These are phyloP conservation scores for Aproaerema taeniolella DNA, from an alignment of 2,888 invertebrate species.

Conservation along the genomic window DNA sequence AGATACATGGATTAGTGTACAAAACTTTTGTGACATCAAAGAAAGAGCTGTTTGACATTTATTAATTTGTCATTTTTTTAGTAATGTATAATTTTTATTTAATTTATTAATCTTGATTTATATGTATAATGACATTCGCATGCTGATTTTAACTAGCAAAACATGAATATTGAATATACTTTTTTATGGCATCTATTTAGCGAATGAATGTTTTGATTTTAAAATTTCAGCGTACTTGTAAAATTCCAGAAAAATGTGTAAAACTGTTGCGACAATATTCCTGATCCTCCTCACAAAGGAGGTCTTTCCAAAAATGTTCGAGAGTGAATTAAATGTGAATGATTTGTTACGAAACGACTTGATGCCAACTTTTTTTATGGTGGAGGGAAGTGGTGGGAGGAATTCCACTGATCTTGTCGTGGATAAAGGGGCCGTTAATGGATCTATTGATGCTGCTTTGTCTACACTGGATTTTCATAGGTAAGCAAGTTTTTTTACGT, in stretches of 20 bases:
- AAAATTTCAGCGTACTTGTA: not conserved
- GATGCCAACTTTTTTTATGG: conserved; percentile 81
- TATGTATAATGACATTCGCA: too few relatives aligned
- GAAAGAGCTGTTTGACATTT: too few relatives aligned
- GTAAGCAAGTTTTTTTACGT: conserved; percentile 49
- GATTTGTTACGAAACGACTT: conserved; percentile 83
- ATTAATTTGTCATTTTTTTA: too few relatives aligned
- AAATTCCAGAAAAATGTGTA: too few relatives aligned
- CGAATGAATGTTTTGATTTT: not conserved
- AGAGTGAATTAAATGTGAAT: conserved; percentile 73
- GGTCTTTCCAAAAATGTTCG: conserved; percentile 32
- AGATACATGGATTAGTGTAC: too few relatives aligned
- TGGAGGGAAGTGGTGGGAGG: conserved; percentile 44
- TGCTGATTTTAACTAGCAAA: too few relatives aligned
- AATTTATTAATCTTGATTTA: too few relatives aligned
- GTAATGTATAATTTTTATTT: too few relatives aligned
- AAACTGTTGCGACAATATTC: too few relatives aligned
- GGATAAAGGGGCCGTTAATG: conserved; percentile 54
- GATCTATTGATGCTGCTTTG: conserved; percentile 79
- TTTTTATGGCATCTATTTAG: too few relatives aligned
- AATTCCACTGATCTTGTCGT: conserved; percentile 22
- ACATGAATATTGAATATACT: too few relatives aligned
- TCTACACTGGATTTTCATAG: conserved; percentile 83
- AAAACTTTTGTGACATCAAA: too few relatives aligned
- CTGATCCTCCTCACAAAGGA: not conserved